Percentiles rank a stretch among this genome's conserved stretches.
phyloP scores from a whole-genome alignment of 2,113 vertebrate genomes.

The Nyctereutes procyonoides region DNA sequence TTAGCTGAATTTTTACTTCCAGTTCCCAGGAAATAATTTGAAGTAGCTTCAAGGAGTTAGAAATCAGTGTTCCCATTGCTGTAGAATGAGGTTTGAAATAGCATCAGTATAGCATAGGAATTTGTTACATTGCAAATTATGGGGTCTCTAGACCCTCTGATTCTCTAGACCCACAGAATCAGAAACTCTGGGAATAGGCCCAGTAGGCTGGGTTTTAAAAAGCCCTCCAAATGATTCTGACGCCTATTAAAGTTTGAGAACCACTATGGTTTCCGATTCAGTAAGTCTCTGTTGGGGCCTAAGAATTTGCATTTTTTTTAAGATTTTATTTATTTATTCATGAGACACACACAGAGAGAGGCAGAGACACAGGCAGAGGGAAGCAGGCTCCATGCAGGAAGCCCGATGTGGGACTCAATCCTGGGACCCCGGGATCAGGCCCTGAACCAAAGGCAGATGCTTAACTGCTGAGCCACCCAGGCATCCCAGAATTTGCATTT shows the following conservation, averaged over 20 bases:
- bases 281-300: background rate
- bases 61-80: slow-evolving; percentile 26
- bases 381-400: too few relatives aligned
- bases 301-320: background rate
- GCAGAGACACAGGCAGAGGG: too few relatives aligned
- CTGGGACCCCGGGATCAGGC: too few relatives aligned
- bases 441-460: too few relatives aligned
- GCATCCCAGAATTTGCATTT: slow-evolving; percentile 16
- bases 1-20: slow-evolving; percentile 48
- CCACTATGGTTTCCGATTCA: background rate
- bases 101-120: background rate
- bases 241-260: background rate
- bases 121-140: slow-evolving; percentile 37
- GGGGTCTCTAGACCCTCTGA: too few relatives aligned
- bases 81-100: slow-evolving; percentile 6
- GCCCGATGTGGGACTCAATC: too few relatives aligned
- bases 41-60: slow-evolving; percentile 31
- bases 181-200: slow-evolving; percentile 21
- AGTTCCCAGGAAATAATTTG: slow-evolving; percentile 4
- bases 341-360: too few relatives aligned
- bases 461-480: too few relatives aligned
- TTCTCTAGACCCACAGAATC: background rate
- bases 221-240: background rate
- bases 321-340: too few relatives aligned
- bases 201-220: slow-evolving; percentile 22